Evolutionary conservation across 2,113 vertebrate species (phyloP).

Genomic region (Ursus arctos): DNA sequence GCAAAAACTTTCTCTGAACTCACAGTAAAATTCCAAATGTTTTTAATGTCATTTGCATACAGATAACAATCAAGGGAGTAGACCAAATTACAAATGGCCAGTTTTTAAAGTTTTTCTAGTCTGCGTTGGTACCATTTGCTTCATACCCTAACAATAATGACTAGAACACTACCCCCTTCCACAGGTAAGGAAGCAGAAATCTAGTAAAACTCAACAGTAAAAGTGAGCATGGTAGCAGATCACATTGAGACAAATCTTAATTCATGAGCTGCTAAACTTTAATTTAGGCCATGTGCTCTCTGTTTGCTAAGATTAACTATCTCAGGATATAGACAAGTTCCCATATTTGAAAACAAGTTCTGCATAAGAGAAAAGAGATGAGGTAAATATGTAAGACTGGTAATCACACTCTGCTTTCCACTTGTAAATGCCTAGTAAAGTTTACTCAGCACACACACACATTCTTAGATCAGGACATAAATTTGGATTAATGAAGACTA

Average conservation of each 20-base stretch:
- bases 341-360: background rate
- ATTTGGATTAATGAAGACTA: background rate
- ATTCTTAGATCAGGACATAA: background rate
- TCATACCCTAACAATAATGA: background rate
- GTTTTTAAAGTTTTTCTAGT: background rate
- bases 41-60: constrained; percentile 5
- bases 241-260: background rate
- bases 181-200: background rate
- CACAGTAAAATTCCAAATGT: constrained; percentile 13
- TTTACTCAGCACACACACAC: background rate
- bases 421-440: background rate
- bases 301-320: background rate
- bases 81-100: background rate
- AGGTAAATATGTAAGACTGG: background rate
- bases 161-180: background rate
- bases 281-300: background rate
- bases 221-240: background rate
- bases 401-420: background rate
- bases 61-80: background rate
- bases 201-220: background rate
- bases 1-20: constrained; percentile 22
- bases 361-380: background rate
- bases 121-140: background rate
- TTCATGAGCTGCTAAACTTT: background rate
- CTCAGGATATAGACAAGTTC: background rate